Base-by-base conservation (phyloP, 35 echinoderm and acorn worm species). In the Amphiura filiformis region DNA sequence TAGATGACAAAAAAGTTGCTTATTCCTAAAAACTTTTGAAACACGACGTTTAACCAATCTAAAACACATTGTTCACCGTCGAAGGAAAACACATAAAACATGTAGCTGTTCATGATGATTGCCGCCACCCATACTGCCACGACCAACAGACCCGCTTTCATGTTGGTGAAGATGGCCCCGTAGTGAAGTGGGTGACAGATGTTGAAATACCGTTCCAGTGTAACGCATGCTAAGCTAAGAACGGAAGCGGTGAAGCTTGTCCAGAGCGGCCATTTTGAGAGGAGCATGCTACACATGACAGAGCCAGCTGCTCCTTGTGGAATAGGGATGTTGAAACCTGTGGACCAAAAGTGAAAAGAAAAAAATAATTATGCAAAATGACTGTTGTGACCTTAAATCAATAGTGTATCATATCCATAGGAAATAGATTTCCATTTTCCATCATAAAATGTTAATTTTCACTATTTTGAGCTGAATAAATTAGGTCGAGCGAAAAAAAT, bases 221-320 rank as follows among this genome's bases (percentile, higher is more conserved):
- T 99, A 1, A 99, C 93, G 32, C 87, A 92, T 18, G 93, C 93
- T 37, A 99, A 39, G 44, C 84, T 94, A 30, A 99, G 84, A 0
- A 99, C 91, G 0, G 96, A 99, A 1, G 96, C 93, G 31, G 86
- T 83, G 76, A 99, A 95, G 78, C 82, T 90, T 31, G 88, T 92
- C 96, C 96, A 99, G 12, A 95, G 90, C 22, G 93, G 93, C 49
- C 89, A 99, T 56, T 99, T 99, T 23, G 96, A 99, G 17, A 94
- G 76, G 26, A 99, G 84, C 26, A 95, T 42, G 12, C 96, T 78
- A 77, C 96, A 99, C 81, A 95, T 39, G 0, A 94, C 37, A 41
- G 94, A 83, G 14, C 96, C 96, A 52, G 87, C 90, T 12, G 82
- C 78, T 14, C 90, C 87, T 22, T 75, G 40, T 2, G 96, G 96